Evolutionary conservation across 2,797 vertebrate genomes (phyloP).

Genomic region (Apogon talboti): DNA sequence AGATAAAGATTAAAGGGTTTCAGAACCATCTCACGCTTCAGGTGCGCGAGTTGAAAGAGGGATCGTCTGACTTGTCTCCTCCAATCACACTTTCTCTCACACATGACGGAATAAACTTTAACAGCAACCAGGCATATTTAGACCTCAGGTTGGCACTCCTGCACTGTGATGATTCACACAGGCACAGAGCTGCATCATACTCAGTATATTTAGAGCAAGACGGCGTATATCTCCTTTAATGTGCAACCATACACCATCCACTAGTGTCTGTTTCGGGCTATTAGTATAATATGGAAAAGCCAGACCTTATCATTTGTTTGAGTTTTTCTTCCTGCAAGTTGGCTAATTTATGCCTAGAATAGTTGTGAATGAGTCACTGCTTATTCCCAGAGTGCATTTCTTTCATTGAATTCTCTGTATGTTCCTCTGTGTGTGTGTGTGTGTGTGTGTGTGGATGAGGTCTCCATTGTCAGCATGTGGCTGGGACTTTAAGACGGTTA

Average conservation of each 20-base stretch:
- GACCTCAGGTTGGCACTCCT: conserved; percentile 40
- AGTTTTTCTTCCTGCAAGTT: not conserved
- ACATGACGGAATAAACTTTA: conserved; percentile 59
- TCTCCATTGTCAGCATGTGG: conserved; percentile 47
- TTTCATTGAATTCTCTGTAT: conserved; percentile 55
- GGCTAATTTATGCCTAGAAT: conserved; percentile 27
- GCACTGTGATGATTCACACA: conserved; percentile 67
- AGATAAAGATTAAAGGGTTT: conserved; percentile 22
- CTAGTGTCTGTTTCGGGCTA: not conserved
- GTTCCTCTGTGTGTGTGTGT: conserved; percentile 32
- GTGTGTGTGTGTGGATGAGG: conserved; percentile 33
- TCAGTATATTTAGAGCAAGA: conserved; percentile 62
- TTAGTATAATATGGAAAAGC: not conserved
- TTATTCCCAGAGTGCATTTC: conserved; percentile 37
- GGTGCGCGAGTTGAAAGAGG: conserved; percentile 11
- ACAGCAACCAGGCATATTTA: conserved; percentile 54
- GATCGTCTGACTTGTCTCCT: conserved; percentile 1
- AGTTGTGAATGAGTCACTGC: conserved; percentile 62
- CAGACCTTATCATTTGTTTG: not conserved
- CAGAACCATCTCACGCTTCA: conserved; percentile 14
- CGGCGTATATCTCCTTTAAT: conserved; percentile 1
- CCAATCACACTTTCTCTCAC: conserved; percentile 33
- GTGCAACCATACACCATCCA: not conserved
- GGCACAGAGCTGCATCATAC: conserved; percentile 41
- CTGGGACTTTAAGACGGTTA: conserved; percentile 41